Base-by-base conservation (phyloP, 1,140 invertebrate genomes). In the Drosophila subpulchrella region DNA sequence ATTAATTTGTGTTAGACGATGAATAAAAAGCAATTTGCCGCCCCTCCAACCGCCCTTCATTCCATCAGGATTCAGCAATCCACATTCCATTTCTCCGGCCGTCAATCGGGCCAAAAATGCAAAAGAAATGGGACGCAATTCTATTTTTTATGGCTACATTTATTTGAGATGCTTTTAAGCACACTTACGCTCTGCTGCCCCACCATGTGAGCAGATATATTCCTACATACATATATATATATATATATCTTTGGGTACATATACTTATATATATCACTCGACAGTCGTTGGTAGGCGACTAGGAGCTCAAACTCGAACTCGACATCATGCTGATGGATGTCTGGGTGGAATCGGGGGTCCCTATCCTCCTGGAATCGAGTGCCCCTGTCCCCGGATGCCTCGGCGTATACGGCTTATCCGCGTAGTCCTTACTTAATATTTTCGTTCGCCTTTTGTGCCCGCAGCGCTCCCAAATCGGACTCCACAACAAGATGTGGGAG, bases 401-500 rank as follows among this genome's bases (percentile, higher is more conserved):
- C 5, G 27, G 47, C 67, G 56, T 60, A 60, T 73, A 24, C 39
- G 53, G 20, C 10, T 13, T 27, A 61, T 57, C 13, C 47, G 42
- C 15, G 27, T 32, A 50, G 7, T 54, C 32, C 34, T 20, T 51
- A 56, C 53, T 62, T 27, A 42, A 73, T 46, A 41, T 42, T 56
- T 55, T 38, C 12, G 7, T 47, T 56, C 34, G 15, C 34, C 34
- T 27, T 63, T 56, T 83, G 50, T 74, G 48, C 76, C 93, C 92
- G 6, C 93, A 98, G 97, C 95, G 95, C 89, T 98, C 98, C 4
- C 96, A 97, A 89, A 97, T 98, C 65, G 95, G 95, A 41, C 95
- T 98, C 2, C 99, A 98, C 93, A 96, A 96, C 89, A 96, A 97
- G 92, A 99, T 99, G 98, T 99, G 97, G 97, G 96, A 98, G 81